phyloP scores from a whole-genome alignment of 53 echinoderm and acorn worm genomes.

The Paelopatides confundens region DNA sequence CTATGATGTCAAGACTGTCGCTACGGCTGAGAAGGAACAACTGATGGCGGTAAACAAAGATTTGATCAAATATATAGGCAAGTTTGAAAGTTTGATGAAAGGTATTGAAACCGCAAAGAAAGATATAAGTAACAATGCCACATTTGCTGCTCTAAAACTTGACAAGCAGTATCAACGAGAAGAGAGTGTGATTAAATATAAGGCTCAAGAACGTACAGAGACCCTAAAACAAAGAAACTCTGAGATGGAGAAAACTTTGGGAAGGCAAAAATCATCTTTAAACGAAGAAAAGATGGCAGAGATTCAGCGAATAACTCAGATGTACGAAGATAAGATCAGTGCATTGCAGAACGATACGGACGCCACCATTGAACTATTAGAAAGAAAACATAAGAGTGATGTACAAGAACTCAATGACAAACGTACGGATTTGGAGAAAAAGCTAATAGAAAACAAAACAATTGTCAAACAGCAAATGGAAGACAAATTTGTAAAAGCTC shows the following conservation, averaged over 20 bases:
- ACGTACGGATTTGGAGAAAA: too few relatives aligned
- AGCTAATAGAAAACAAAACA: too few relatives aligned
- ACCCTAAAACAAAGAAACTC: neutral
- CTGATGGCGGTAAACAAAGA: neutral
- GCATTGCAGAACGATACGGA: neutral
- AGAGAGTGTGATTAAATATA: neutral
- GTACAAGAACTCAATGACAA: neutral
- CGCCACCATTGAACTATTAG: neutral
- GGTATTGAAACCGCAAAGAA: neutral
- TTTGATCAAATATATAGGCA: neutral
- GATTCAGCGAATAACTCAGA: neutral
- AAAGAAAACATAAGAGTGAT: neutral
- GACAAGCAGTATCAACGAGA: neutral
- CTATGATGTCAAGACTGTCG: neutral
- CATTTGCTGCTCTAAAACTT: neutral
- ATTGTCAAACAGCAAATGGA: too few relatives aligned
- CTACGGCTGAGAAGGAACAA: neutral
- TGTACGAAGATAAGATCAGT: neutral
- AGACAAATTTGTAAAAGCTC: neutral
- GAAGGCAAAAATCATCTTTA: neutral
- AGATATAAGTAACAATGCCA: neutral
- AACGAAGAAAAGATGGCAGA: neutral
- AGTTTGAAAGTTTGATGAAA: neutral
- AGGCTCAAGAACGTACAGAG: neutral
- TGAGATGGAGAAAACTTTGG: too few relatives aligned